Conservation (phyloP, 2,888 invertebrate species). For the Proisotoma minuta region DNA sequence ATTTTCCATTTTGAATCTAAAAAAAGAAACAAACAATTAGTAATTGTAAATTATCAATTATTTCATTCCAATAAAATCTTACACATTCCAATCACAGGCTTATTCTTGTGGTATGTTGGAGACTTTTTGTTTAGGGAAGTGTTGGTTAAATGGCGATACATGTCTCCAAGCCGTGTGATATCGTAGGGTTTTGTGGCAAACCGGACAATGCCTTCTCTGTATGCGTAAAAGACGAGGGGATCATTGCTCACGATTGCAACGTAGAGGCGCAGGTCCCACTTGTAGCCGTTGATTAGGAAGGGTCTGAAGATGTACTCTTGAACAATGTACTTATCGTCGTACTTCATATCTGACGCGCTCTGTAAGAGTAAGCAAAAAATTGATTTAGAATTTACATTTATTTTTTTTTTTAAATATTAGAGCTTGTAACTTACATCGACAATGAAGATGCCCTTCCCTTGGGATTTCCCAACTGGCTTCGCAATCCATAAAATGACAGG, state of each 20-base stretch:
- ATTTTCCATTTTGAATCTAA: conserved; percentile 81
- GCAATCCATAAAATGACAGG: conserved; percentile 64
- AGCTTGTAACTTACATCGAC: conserved; percentile 61
- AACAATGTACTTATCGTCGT: conserved; percentile 73
- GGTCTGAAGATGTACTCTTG: conserved; percentile 75
- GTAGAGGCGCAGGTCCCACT: conserved; percentile 86
- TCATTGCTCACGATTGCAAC: conserved; percentile 82
- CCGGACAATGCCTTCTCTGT: conserved; percentile 77
- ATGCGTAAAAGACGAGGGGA: conserved; percentile 80
- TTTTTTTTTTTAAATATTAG: neutral
- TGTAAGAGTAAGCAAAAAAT: conserved; percentile 3
- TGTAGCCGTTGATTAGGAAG: conserved; percentile 70
- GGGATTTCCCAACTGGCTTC: conserved; percentile 79
- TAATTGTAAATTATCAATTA: neutral
- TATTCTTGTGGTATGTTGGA: conserved; percentile 73
- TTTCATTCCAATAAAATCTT: neutral
- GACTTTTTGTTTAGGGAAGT: conserved; percentile 85
- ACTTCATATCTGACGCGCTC: conserved; percentile 61
- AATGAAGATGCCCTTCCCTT: conserved; percentile 76
- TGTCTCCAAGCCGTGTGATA: conserved; percentile 74
- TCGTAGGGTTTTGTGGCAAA: conserved; percentile 81
- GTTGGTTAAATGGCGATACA: conserved; percentile 83
- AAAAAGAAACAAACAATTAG: neutral
- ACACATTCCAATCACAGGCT: conserved; percentile 66
- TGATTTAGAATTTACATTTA: neutral